phyloP scores from a whole-genome alignment of 2,113 vertebrate genomes.

The Atherinomorus stipes region DNA sequence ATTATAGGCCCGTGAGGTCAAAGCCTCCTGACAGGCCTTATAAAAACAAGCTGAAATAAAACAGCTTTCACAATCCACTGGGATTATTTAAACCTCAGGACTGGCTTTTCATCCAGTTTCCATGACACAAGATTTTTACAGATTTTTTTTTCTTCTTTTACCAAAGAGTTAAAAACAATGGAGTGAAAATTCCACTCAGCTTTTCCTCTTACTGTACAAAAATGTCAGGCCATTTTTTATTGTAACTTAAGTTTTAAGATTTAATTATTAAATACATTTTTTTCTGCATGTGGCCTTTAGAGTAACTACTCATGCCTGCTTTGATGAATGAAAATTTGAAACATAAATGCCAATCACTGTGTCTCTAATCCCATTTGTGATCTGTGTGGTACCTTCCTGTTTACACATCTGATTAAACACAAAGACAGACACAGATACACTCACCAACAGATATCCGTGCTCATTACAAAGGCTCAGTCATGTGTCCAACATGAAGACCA shows the following conservation, averaged over 20 bases:
- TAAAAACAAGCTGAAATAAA: constrained; percentile 6
- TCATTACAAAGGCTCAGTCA: constrained; percentile 24
- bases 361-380: constrained; percentile 6
- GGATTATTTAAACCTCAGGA: not conserved
- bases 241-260: not conserved
- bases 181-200: not conserved
- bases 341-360: not conserved
- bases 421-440: constrained; percentile 5
- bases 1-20: not conserved
- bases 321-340: not conserved
- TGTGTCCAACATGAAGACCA: constrained; percentile 44
- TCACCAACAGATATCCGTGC: constrained; percentile 12
- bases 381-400: constrained; percentile 47
- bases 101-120: constrained; percentile 14
- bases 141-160: constrained; percentile 10
- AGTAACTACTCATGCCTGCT: not conserved
- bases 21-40: not conserved
- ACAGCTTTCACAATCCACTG: constrained; percentile 1
- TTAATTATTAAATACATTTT: too few relatives aligned
- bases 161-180: constrained; percentile 1
- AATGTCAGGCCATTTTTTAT: constrained; percentile 15
- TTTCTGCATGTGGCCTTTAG: too few relatives aligned
- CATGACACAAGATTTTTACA: constrained; percentile 2
- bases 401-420: constrained; percentile 29
- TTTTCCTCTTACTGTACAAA: not conserved